Percentiles rank a stretch among this genome's conserved stretches.
phyloP scores from a whole-genome alignment of 1,140 invertebrate genomes.

The Aphis craccivora region DNA sequence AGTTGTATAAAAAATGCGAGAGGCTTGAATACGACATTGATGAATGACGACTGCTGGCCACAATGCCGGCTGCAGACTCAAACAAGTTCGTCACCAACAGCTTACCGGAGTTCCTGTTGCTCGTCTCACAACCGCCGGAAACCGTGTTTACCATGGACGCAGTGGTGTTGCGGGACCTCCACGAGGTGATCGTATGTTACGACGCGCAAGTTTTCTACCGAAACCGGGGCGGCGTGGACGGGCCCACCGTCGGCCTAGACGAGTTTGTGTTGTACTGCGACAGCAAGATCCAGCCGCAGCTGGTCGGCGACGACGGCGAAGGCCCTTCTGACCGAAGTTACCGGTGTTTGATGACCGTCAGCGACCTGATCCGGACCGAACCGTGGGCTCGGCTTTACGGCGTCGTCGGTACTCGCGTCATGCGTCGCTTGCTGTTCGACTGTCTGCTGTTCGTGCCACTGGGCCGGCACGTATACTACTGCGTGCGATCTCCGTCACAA shows the following conservation, averaged over 20 bases:
- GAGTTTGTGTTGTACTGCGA: slow-evolving; percentile 29
- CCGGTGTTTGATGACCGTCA: slow-evolving; percentile 20
- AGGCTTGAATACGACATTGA: background rate
- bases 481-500: background rate
- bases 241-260: background rate
- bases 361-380: background rate
- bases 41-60: background rate
- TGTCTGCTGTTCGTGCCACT: slow-evolving; percentile 32
- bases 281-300: background rate
- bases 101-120: slow-evolving; percentile 6
- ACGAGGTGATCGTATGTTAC: slow-evolving; percentile 22
- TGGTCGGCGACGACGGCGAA: background rate
- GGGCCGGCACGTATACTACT: background rate
- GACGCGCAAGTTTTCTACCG: slow-evolving; percentile 19
- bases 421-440: background rate
- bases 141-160: background rate
- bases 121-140: background rate
- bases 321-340: background rate
- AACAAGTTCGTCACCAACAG: background rate
- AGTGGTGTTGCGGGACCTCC: background rate
- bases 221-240: background rate
- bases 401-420: background rate
- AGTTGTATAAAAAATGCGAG: background rate
- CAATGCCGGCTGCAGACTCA: background rate
- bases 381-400: slow-evolving; percentile 25